Evolutionary conservation across 2,797 vertebrate genomes (phyloP), one percentile per base, ranked within the genome.

Genomic region (Megaceryle alcyon): DNA sequence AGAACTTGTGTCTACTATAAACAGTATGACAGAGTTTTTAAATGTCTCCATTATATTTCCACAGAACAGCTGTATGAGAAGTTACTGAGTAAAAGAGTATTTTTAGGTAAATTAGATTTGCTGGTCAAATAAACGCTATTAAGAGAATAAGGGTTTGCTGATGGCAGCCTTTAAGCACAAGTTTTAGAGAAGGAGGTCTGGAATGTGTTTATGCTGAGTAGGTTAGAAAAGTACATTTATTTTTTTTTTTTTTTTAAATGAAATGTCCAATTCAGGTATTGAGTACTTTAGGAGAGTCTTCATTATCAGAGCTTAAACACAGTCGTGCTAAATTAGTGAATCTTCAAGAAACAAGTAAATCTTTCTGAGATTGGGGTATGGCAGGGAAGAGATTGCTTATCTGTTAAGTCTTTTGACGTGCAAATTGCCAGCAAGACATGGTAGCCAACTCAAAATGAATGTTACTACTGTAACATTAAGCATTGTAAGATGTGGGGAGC

Each of bases 41-140:
- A 59, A 39, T 56, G 10, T 51, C 44, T 76, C 19, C 10, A 1
- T 56, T 61, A 2, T 59, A 66, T 78, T 79, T 81, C 39, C 25
- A 23, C 14, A 14, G 17, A 83, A n/a, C 5, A 48, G 5, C n/a
- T 71, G 33, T 61, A 83, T 51, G 33, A 75, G 41, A 82, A 46
- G 31, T 64, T 77, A 77, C 35, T 39, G 37, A 49, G 37, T 11
- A 71, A 68, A 44, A 65, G 12, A 76, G 7, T 82, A n/a, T 64
- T 91, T 89, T 51, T 81, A 81, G 33, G 19, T 87, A 64, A 82
- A 81, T 88, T 64, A 72, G 44, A 68, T 90, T 93, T 88, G 7
- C 54, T 26, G 59, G 39, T 57, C 44, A 75, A 68, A 20, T 70
- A 63, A 33, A 8, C 43, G 12, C 44, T 65, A 3, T 46, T 63